Percentiles rank a stretch among this genome's conserved stretches.
phyloP scores from a whole-genome alignment of 2,113 vertebrate species.

The Epinephelus lanceolatus region DNA sequence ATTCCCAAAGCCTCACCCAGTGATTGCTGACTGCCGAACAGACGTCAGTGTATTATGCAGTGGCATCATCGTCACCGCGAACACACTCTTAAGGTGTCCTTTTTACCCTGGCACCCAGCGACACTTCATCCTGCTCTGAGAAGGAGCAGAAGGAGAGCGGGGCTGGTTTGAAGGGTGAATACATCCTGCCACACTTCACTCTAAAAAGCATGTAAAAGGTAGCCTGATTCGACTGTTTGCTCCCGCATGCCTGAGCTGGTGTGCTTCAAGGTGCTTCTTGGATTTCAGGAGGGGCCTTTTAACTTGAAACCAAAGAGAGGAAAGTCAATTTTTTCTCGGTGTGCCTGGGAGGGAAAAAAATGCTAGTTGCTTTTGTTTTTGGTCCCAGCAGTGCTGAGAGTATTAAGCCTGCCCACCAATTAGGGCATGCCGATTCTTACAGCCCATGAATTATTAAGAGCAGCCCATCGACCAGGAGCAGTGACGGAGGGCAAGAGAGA shows the following conservation, averaged over 20 bases:
- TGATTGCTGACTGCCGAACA: constrained; percentile 69
- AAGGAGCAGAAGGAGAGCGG: constrained; percentile 31
- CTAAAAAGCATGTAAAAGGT: constrained; percentile 49
- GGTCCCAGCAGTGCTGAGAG: constrained; percentile 64
- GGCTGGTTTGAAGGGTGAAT: constrained; percentile 49
- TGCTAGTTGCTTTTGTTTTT: constrained; percentile 58
- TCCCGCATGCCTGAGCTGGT: constrained; percentile 42
- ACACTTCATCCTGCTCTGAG: constrained; percentile 22
- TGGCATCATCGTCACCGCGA: constrained; percentile 36
- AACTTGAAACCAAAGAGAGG: constrained; percentile 65
- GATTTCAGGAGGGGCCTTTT: constrained; percentile 67
- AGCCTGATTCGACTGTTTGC: constrained; percentile 48
- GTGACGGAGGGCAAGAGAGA: constrained; percentile 57
- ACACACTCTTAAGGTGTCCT: constrained; percentile 59
- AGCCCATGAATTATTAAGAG: constrained; percentile 82
- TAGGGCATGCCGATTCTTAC: constrained; percentile 69
- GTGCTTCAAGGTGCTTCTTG: constrained; percentile 65
- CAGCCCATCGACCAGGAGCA: constrained; percentile 64
- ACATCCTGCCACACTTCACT: constrained; percentile 32
- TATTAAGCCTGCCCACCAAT: constrained; percentile 74
- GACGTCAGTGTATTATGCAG: constrained; percentile 71
- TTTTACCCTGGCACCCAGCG: constrained; percentile 58
- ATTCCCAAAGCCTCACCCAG: constrained; percentile 61
- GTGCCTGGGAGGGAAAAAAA: constrained; percentile 9
- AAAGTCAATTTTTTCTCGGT: constrained; percentile 41